Conservation (phyloP, 2,113 vertebrate species). For the Cochlearius cochlearius region DNA sequence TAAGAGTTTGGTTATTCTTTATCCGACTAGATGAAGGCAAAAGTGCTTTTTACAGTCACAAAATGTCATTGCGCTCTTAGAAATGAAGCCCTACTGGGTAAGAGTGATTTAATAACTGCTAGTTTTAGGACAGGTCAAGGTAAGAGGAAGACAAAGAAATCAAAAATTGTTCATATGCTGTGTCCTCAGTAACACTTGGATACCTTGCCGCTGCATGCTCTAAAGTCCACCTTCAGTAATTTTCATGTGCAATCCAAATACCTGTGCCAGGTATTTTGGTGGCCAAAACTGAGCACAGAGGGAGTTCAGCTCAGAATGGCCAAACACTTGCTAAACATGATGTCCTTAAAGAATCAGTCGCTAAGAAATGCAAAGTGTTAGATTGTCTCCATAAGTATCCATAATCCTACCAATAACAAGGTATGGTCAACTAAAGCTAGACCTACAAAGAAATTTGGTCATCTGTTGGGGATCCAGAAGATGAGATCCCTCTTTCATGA, state of each 20-base stretch:
- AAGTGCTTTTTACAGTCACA: not conserved
- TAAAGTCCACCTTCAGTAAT: not conserved
- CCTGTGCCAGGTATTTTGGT: not conserved
- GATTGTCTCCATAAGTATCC: not conserved
- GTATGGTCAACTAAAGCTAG: not conserved
- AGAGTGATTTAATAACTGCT: not conserved
- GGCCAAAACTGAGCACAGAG: not conserved
- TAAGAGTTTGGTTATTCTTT: not conserved
- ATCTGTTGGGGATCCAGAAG: not conserved
- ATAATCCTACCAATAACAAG: not conserved
- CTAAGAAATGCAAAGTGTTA: not conserved
- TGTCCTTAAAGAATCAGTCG: not conserved
- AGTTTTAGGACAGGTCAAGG: not conserved
- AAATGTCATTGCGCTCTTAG: not conserved
- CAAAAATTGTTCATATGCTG: accelerated
- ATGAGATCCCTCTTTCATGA: not conserved
- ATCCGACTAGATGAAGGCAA: not conserved
- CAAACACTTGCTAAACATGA: not conserved
- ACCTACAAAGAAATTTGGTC: not conserved
- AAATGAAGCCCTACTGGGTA: not conserved
- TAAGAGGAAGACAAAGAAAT: not conserved
- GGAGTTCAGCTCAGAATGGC: not conserved
- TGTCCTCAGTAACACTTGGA: not conserved
- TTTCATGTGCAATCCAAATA: not conserved
- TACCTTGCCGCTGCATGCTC: not conserved